Evolutionary conservation across 2,888 invertebrate genomes (phyloP).

Genomic region (Parnassius apollo): DNA sequence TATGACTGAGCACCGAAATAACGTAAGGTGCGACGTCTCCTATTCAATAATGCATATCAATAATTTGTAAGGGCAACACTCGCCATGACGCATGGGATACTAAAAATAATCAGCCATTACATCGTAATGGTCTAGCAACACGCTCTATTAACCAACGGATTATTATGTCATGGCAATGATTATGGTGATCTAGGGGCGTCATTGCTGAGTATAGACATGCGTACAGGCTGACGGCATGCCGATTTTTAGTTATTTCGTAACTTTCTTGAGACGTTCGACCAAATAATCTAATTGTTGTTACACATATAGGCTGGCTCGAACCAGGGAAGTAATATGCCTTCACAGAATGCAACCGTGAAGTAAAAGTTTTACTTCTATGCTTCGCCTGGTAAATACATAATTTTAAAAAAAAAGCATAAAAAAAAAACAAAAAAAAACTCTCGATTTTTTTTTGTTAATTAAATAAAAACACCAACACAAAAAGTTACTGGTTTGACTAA

Average conservation of each 20-base stretch:
- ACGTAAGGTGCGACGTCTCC: conserved; percentile 12
- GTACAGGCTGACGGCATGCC: conserved; percentile 24
- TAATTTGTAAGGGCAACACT: conserved; percentile 27
- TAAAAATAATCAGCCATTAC: conserved; percentile 40
- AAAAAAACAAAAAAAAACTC: too few species aligned
- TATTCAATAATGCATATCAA: conserved; percentile 29
- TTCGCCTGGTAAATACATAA: too few species aligned
- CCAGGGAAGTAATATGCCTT: too few species aligned
- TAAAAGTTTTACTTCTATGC: too few species aligned
- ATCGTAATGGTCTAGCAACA: conserved; percentile 48
- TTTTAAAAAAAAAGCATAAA: too few species aligned
- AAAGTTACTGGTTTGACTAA: too few species aligned
- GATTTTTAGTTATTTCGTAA: neutral
- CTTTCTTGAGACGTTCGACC: neutral
- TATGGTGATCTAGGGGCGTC: conserved; percentile 51
- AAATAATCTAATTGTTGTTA: neutral
- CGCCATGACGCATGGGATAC: conserved; percentile 33
- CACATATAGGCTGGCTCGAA: too few species aligned
- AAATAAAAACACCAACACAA: too few species aligned
- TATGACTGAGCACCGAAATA: neutral
- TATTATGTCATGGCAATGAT: conserved; percentile 61
- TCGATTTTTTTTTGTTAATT: too few species aligned
- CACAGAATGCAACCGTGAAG: too few species aligned
- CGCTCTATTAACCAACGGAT: conserved; percentile 62
- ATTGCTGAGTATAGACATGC: conserved; percentile 16